These are phyloP conservation scores for Pollenia amentaria DNA, from an alignment of 2,888 invertebrate genomes.

Conservation along the genomic window DNA sequence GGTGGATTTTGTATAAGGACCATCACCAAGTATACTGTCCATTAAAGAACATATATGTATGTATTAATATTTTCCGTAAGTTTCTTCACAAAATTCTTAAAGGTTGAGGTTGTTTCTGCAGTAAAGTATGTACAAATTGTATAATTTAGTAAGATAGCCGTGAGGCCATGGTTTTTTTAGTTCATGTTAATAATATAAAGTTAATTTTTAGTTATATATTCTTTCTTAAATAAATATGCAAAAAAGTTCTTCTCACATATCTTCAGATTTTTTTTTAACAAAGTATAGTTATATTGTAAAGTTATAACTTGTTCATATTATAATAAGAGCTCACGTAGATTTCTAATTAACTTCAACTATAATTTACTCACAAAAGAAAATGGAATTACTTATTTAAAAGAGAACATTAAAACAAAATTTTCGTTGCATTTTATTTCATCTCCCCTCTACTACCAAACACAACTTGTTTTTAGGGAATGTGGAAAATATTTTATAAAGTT, in stretches of 20 bases:
- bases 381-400: too few relatives aligned
- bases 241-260: not conserved
- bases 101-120: conserved; percentile 25
- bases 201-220: conserved; percentile 35
- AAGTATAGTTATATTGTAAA: too few relatives aligned
- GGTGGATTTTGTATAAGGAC: not conserved
- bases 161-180: conserved; percentile 28
- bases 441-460: too few relatives aligned
- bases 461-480: conserved; percentile 22
- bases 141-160: conserved; percentile 40
- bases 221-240: not conserved
- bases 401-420: too few relatives aligned
- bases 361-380: too few relatives aligned
- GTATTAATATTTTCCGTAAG: not conserved
- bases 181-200: conserved; percentile 39
- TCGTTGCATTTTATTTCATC: too few relatives aligned
- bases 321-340: too few relatives aligned
- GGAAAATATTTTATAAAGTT: conserved; percentile 46
- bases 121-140: conserved; percentile 7
- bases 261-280: too few relatives aligned
- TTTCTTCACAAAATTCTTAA: not conserved
- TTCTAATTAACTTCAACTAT: too few relatives aligned
- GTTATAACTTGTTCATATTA: too few relatives aligned
- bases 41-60: not conserved
- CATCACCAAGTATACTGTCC: not conserved